phyloP scores from a whole-genome alignment of 2,888 invertebrate genomes.

The Ferdinandea cuprea region DNA sequence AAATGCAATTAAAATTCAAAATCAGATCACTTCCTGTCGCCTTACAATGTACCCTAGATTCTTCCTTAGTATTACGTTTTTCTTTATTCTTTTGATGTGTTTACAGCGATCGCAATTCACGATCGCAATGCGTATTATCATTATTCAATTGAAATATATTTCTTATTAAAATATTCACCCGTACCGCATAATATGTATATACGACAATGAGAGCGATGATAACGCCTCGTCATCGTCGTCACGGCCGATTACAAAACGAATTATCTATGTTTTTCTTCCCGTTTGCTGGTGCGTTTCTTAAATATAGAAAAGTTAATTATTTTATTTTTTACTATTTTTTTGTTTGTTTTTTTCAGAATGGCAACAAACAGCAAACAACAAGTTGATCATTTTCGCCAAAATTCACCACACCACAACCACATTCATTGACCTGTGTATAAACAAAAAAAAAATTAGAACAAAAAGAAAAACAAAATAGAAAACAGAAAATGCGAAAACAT shows the following conservation, averaged over 20 bases:
- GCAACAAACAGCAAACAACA: conserved; percentile 31
- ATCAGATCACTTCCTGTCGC: conserved; percentile 32
- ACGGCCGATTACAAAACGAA: conserved; percentile 7
- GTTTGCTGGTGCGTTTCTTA: neutral
- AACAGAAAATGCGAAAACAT: conserved; percentile 60
- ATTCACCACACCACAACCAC: conserved; percentile 28
- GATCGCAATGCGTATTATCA: conserved; percentile 31
- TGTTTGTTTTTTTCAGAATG: conserved; percentile 47
- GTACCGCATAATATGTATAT: no score
- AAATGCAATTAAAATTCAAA: conserved; percentile 32
- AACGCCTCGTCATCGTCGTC: neutral
- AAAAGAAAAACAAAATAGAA: conserved; percentile 3
- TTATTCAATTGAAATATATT: conserved; percentile 44
- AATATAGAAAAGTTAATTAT: conserved; percentile 22
- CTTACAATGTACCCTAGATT: neutral
- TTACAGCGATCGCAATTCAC: neutral
- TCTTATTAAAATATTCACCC: conserved; percentile 29
- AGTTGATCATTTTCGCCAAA: conserved; percentile 23
- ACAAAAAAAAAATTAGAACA: conserved; percentile 6
- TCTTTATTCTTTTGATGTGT: conserved; percentile 19
- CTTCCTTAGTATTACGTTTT: neutral
- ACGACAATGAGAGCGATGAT: conserved; percentile 16
- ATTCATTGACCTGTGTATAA: conserved; percentile 45
- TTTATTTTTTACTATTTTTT: conserved; percentile 2
- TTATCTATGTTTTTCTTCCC: conserved; percentile 14